phyloP scores from a whole-genome alignment of 2,888 invertebrate species.

The Xanthorhoe designata region DNA sequence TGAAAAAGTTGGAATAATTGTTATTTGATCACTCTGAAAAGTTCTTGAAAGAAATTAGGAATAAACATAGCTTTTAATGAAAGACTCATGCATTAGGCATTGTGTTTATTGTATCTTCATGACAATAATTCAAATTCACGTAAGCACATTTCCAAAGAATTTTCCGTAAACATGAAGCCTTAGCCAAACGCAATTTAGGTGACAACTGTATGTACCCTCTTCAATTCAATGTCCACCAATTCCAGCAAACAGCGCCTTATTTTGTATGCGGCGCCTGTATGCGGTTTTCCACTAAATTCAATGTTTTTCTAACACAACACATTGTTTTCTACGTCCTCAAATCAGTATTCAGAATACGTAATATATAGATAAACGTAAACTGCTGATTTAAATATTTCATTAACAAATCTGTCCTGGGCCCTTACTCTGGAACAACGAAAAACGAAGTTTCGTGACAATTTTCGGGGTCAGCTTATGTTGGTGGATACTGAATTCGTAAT shows the following conservation, averaged over 20 bases:
- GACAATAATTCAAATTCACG: not conserved
- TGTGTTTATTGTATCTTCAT: not conserved
- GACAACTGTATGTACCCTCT: constrained; percentile 7
- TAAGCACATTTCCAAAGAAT: not conserved
- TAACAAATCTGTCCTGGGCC: constrained; percentile 32
- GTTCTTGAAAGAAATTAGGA: too few relatives aligned
- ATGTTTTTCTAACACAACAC: constrained; percentile 35
- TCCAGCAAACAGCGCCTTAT: constrained; percentile 30
- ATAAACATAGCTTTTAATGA: too few relatives aligned
- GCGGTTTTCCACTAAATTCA: constrained; percentile 40
- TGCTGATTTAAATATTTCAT: constrained; percentile 34
- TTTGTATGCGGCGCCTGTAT: constrained; percentile 35
- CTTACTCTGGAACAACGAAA: too few relatives aligned
- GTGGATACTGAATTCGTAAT: too few relatives aligned
- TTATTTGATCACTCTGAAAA: too few relatives aligned
- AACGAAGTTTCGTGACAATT: too few relatives aligned
- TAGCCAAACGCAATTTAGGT: constrained; percentile 6
- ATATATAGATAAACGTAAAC: constrained; percentile 27
- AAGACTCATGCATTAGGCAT: too few relatives aligned
- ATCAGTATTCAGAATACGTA: constrained; percentile 33
- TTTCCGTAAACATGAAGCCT: not conserved
- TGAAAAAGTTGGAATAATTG: too few relatives aligned
- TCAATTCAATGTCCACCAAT: constrained; percentile 21
- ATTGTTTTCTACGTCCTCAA: constrained; percentile 28
- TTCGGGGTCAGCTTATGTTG: too few relatives aligned